Percentiles rank a stretch among this genome's conserved stretches.
Conservation (phyloP, 1,140 invertebrate genomes). For the Drosophila takahashii region DNA sequence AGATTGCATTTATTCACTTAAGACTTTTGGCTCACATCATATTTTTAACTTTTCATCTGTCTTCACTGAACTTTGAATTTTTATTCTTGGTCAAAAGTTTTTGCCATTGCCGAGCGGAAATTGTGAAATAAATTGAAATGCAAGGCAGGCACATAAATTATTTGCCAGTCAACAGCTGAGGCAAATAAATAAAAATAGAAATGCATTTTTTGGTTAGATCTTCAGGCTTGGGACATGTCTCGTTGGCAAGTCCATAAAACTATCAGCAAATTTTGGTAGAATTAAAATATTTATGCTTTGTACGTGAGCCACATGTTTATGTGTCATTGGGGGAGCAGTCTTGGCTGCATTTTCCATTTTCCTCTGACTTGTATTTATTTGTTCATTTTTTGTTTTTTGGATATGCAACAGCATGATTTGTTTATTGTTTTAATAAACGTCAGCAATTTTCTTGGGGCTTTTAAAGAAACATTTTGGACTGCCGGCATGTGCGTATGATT, state of each 20-base stretch:
- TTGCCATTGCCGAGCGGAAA: slow-evolving; percentile 39
- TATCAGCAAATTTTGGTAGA: slow-evolving; percentile 72
- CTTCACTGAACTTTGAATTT: background rate
- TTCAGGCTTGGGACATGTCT: slow-evolving; percentile 15
- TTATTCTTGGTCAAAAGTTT: slow-evolving; percentile 18
- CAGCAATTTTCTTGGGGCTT: slow-evolving; percentile 67
- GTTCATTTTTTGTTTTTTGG: background rate
- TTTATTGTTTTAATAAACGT: slow-evolving; percentile 83
- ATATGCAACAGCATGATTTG: slow-evolving; percentile 55
- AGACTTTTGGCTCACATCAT: slow-evolving; percentile 2
- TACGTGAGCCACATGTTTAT: slow-evolving; percentile 67
- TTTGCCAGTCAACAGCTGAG: slow-evolving; percentile 30
- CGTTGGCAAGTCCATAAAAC: slow-evolving; percentile 60
- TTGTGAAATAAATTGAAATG: slow-evolving; percentile 77
- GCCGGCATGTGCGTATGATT: slow-evolving; percentile 57
- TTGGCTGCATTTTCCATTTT: slow-evolving; percentile 13
- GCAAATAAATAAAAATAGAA: slow-evolving; percentile 39
- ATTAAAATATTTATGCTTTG: slow-evolving; percentile 77
- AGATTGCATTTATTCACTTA: slow-evolving; percentile 4
- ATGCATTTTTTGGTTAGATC: slow-evolving; percentile 12
- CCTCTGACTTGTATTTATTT: background rate
- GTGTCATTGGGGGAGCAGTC: slow-evolving; percentile 3
- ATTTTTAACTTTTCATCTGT: slow-evolving; percentile 23
- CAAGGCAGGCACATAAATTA: slow-evolving; percentile 60
- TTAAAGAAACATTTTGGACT: slow-evolving; percentile 59